Conservation (phyloP, 2,888 invertebrate genomes). For the Bombyx huttoni region DNA sequence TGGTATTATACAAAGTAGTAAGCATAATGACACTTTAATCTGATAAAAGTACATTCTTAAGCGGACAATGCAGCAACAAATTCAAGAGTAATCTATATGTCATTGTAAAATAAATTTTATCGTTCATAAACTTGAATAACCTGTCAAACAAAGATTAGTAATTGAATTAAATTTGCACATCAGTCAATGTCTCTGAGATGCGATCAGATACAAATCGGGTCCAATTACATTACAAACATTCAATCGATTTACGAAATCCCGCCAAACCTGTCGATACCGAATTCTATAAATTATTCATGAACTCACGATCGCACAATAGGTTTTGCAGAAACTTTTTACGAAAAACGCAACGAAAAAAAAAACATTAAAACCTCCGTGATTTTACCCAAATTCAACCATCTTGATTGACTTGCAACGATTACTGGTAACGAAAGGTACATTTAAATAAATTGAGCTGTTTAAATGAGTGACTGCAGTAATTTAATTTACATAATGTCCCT, state of each 20-base stretch:
- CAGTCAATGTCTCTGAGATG: conserved; percentile 17
- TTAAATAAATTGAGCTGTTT: not conserved
- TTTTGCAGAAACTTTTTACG: conserved; percentile 25
- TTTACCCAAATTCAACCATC: not conserved
- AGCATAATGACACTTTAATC: not conserved
- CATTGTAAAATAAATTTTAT: not conserved
- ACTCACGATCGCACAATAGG: conserved; percentile 46
- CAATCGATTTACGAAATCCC: conserved; percentile 55
- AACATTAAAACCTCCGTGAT: not conserved
- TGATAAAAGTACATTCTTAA: not conserved
- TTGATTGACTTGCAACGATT: not conserved
- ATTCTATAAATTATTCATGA: conserved; percentile 57
- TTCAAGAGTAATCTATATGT: not conserved
- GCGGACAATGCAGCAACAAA: too few species aligned
- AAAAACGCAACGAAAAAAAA: not conserved
- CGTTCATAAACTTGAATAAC: not conserved
- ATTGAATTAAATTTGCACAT: conserved; percentile 11
- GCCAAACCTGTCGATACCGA: conserved; percentile 49
- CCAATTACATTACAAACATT: conserved; percentile 14
- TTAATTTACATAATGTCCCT: too few species aligned
- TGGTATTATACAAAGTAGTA: not conserved
- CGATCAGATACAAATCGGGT: conserved; percentile 12
- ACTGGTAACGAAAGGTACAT: not conserved
- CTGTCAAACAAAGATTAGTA: not conserved
- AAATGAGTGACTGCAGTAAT: not conserved